A percentile compares a stretch with the other conserved stretches of the same genome.
phyloP scores from a whole-genome alignment of 2,888 invertebrate genomes.

The Mayetiola destructor region DNA sequence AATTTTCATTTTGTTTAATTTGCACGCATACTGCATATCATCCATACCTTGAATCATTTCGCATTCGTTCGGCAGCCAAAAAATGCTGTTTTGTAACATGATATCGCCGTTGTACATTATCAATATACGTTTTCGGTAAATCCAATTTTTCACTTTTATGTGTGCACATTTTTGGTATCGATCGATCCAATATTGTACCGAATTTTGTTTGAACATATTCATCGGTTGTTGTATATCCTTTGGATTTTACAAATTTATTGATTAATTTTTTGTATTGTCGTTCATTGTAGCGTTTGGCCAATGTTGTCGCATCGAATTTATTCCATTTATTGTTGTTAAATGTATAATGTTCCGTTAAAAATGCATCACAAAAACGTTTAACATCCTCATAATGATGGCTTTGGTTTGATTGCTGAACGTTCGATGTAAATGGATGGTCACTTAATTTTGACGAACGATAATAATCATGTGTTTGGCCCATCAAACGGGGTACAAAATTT shows the following conservation, averaged over 20 bases:
- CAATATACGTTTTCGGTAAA: slow-evolving; percentile 13
- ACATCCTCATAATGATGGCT: slow-evolving; percentile 13
- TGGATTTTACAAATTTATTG: slow-evolving; percentile 25
- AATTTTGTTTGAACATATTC: slow-evolving; percentile 28
- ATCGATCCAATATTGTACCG: slow-evolving; percentile 1
- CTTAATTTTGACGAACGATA: not conserved
- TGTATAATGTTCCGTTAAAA: slow-evolving; percentile 9
- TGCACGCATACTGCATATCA: not conserved
- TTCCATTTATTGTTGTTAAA: slow-evolving; percentile 1
- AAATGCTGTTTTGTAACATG: slow-evolving; percentile 15
- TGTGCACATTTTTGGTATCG: not conserved
- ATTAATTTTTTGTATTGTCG: slow-evolving; percentile 29
- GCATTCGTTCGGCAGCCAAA: slow-evolving; percentile 14
- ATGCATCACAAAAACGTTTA: slow-evolving; percentile 14
- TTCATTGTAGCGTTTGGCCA: slow-evolving; percentile 23
- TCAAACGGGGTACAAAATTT: not conserved
- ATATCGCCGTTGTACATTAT: slow-evolving; percentile 13
- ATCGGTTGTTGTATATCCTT: slow-evolving; percentile 25
- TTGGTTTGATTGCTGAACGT: not conserved
- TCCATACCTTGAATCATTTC: not conserved
- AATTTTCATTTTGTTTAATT: not conserved
- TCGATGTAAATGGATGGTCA: not conserved
- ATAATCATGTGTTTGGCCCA: too few species aligned
- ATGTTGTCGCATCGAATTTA: slow-evolving; percentile 7
- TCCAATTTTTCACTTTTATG: not conserved